Evolutionary conservation across 92 coral and sea anemone species (phyloP).

Genomic region (Ricordea florida): DNA sequence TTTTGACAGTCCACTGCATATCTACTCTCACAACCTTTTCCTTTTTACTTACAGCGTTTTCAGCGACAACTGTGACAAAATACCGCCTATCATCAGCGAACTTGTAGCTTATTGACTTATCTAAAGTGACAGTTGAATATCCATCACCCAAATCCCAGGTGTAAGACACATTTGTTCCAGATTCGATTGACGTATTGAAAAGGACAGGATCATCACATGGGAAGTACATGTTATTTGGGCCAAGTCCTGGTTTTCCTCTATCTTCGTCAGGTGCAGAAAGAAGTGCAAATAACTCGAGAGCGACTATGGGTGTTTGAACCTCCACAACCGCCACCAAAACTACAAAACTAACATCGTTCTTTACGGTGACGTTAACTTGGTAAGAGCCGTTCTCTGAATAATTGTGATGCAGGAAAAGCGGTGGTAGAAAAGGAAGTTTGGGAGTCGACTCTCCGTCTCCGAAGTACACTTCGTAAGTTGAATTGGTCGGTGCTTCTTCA

Average conservation of each 20-base stretch:
- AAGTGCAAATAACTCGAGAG: conserved; percentile 10
- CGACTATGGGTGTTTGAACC: conserved; percentile 69
- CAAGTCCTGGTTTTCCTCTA: conserved; percentile 68
- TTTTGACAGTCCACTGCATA: conserved; percentile 53
- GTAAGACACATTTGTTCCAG: conserved; percentile 89
- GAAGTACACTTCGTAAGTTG: conserved; percentile 54
- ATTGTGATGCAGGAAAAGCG: conserved; percentile 38
- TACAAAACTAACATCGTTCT: conserved; percentile 48
- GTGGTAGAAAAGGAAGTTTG: conserved; percentile 7
- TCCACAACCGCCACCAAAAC: conserved; percentile 53
- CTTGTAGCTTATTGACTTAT: conserved; percentile 41
- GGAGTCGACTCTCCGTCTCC: conserved; percentile 58
- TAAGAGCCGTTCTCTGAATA: conserved; percentile 66
- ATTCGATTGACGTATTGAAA: conserved; percentile 37
- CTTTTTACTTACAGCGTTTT: conserved; percentile 57
- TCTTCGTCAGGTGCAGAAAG: conserved; percentile 81
- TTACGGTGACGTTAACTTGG: conserved; percentile 50
- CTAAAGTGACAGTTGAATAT: neutral
- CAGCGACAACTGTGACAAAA: conserved; percentile 9
- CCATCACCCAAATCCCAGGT: conserved; percentile 73
- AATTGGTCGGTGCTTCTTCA: conserved; percentile 66
- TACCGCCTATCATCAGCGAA: conserved; percentile 35
- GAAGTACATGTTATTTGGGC: conserved; percentile 44
- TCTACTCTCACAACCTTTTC: neutral
- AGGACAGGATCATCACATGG: conserved; percentile 68